Evolutionary conservation across 2,888 invertebrate species (phyloP), one percentile per base, ranked within the genome.

Genomic region (Blera fallax): DNA sequence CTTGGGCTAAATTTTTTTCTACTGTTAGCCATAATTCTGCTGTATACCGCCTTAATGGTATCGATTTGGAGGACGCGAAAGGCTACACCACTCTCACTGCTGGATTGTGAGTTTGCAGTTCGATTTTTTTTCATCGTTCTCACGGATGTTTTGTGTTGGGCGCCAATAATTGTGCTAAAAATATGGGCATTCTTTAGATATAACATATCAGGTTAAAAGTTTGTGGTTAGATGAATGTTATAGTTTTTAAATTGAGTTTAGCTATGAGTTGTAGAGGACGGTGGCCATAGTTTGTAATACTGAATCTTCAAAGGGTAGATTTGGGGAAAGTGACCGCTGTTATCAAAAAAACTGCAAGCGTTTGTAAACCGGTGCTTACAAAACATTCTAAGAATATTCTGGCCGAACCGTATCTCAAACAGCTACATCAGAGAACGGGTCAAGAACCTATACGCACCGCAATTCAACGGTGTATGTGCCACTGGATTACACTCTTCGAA

Each of bases 131-230:
- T 95, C 88, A 95, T 96, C 87, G 95, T 96, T 0, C 89, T 95
- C 27, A 95, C 95, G 0, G 95, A 96, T 89, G 94, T 94, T n/a
- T 90, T 94, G 69, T 96, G 95, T 89, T 95, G 95, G 95, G 93
- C 94, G 11, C 95, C 95, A 6, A 95, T 95, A 64, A 94, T 95
- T 40, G 89, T 93, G 27, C 92, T 95, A 76, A 96, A 96, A 90
- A 92, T 94, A 56, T 90, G 94, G 85, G 95, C 95, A 2, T 93
- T 95, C 87, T 90, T 92, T 40, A 92, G 93, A 54, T 91, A 93
- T 65, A 91, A 92, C 85, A 93, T 95, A 79, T 93, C 94, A 77
- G 93, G 95, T 95, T 90, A 91, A 91, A 24, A n/a, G 3, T 29
- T 2, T 14, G 1, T 34, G 1, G 0, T 29, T 7, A 0, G n/a